Evolutionary conservation across 2,113 vertebrate genomes (phyloP).

Genomic region (Rallus limicola): DNA sequence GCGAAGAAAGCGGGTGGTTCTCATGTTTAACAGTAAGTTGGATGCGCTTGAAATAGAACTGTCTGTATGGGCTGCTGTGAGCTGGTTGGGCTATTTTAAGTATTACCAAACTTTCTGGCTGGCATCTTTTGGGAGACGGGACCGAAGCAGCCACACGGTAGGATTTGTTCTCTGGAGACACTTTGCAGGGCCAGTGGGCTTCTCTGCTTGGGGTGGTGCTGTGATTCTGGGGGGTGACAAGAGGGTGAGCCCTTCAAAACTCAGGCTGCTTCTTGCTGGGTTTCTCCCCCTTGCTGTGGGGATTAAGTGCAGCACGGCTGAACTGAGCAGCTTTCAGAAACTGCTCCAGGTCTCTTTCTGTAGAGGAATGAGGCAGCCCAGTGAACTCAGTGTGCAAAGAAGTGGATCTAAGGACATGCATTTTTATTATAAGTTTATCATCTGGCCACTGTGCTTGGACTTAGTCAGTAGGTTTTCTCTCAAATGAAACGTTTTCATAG

Average conservation of each 20-base stretch:
- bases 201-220: background rate
- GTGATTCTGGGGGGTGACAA: background rate
- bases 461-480: background rate
- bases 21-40: conserved; percentile 34
- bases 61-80: conserved; percentile 40
- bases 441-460: background rate
- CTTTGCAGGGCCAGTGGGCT: background rate
- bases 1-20: conserved; percentile 25
- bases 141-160: conserved; percentile 24
- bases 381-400: background rate
- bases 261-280: background rate
- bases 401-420: background rate
- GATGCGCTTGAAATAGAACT: conserved; percentile 62
- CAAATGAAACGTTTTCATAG: background rate
- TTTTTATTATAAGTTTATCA: background rate
- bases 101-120: conserved; percentile 42
- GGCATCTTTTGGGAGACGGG: conserved; percentile 9
- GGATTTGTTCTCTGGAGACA: background rate
- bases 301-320: background rate
- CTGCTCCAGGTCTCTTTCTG: background rate
- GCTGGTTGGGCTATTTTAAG: conserved; percentile 65
- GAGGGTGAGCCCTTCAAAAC: background rate
- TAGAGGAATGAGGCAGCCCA: background rate
- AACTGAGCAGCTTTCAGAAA: background rate
- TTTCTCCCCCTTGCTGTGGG: background rate